Conservation (phyloP, 2,113 vertebrate genomes). For the Brachyhypopomus gauderio region DNA sequence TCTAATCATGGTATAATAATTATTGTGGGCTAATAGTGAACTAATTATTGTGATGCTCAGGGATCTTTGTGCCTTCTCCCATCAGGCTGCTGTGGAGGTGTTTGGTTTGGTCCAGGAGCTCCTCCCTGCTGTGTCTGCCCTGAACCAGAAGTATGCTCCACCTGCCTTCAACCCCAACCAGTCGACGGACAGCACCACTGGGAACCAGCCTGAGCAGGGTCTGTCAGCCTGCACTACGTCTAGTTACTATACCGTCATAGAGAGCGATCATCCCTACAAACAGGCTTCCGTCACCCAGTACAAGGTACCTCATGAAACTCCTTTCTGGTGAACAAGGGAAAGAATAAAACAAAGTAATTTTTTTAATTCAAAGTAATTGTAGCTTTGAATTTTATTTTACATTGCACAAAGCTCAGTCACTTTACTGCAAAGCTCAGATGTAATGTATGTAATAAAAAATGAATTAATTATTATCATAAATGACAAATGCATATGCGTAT, state of each 20-base stretch:
- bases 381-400: background rate
- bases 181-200: constrained; percentile 96
- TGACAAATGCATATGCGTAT: background rate
- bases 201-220: constrained; percentile 94
- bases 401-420: too few relatives aligned
- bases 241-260: constrained; percentile 92
- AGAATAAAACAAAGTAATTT: background rate
- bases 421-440: too few relatives aligned
- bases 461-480: background rate
- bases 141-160: constrained; percentile 98
- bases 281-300: constrained; percentile 92
- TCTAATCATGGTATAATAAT: background rate
- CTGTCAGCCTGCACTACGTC: constrained; percentile 96
- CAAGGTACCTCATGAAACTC: constrained; percentile 75
- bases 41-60: background rate
- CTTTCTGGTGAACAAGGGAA: background rate
- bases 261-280: constrained; percentile 97
- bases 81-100: constrained; percentile 95
- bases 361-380: background rate
- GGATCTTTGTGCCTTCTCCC: background rate
- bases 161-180: constrained; percentile 99
- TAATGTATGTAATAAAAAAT: too few relatives aligned
- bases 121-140: constrained; percentile 90
- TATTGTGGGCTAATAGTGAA: background rate
- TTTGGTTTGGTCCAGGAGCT: constrained; percentile 95